Percentiles rank a stretch among this genome's conserved stretches.
These are phyloP conservation scores for Rhagonycha fulva DNA, from an alignment of 2,888 invertebrate species.

Conservation along the genomic window DNA sequence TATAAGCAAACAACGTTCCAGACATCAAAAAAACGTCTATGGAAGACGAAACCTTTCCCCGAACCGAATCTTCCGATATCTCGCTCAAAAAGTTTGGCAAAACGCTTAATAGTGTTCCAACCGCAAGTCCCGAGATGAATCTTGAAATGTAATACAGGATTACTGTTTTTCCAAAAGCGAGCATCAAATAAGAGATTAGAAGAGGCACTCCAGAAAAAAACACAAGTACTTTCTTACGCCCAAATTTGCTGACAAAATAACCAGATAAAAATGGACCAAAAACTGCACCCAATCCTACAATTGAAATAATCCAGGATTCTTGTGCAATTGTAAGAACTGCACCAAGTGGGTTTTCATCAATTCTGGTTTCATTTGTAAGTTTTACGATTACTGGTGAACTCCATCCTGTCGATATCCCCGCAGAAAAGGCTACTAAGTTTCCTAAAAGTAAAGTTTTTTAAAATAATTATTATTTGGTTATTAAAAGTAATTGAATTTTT, in stretches of 20 bases:
- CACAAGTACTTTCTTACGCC: background rate
- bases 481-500: background rate
- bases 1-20: background rate
- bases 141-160: background rate
- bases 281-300: conserved; percentile 56
- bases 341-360: conserved; percentile 48
- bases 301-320: conserved; percentile 59
- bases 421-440: conserved; percentile 51
- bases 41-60: background rate
- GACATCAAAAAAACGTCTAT: conserved; percentile 41
- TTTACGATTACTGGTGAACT: conserved; percentile 45
- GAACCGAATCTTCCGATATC: background rate
- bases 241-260: conserved; percentile 60
- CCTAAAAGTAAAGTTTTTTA: conserved; percentile 42
- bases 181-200: background rate
- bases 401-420: conserved; percentile 56
- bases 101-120: background rate
- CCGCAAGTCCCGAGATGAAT: background rate
- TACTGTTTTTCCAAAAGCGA: background rate
- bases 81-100: background rate
- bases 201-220: background rate
- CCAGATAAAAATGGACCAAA: conserved; percentile 72
- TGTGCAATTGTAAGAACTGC: conserved; percentile 47
- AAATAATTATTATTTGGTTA: too few species aligned
- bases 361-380: conserved; percentile 37